Percentiles rank a stretch among this genome's conserved stretches.
These are phyloP conservation scores for Brachionus paranguensis DNA, from an alignment of 1,140 invertebrate genomes.

Conservation along the genomic window DNA sequence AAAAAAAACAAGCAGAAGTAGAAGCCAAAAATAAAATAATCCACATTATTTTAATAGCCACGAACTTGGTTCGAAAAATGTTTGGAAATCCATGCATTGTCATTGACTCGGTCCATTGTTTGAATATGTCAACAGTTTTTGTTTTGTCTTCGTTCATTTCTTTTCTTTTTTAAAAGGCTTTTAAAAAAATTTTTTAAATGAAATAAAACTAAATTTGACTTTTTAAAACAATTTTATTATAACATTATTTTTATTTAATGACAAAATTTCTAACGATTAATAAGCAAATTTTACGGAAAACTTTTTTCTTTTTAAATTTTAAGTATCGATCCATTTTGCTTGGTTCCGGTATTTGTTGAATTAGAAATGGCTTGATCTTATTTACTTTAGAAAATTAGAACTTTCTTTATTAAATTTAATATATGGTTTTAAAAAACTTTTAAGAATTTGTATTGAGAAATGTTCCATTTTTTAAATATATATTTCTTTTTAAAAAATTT, in stretches of 20 bases:
- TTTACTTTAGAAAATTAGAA: too few relatives aligned
- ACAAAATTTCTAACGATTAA: not conserved
- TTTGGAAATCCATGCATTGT: slow-evolving; percentile 25
- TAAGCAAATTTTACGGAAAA: not conserved
- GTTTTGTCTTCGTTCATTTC: not conserved
- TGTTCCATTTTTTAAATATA: too few relatives aligned
- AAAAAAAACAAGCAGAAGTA: not conserved
- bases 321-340: too few relatives aligned
- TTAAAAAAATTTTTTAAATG: not conserved
- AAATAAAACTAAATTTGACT: too few relatives aligned
- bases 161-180: not conserved
- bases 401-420: too few relatives aligned
- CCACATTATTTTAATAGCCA: not conserved
- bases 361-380: too few relatives aligned
- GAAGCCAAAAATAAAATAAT: not conserved
- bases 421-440: too few relatives aligned
- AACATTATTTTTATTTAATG: not conserved
- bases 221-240: not conserved
- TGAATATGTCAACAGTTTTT: not conserved
- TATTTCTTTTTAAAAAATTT: too few relatives aligned
- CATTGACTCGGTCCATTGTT: slow-evolving; percentile 6
- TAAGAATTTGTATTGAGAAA: too few relatives aligned
- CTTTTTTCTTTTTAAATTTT: not conserved
- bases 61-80: not conserved
- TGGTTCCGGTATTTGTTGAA: too few relatives aligned